phyloP scores from a whole-genome alignment of 1,140 invertebrate species.

The Gonatopus flavifemur region DNA sequence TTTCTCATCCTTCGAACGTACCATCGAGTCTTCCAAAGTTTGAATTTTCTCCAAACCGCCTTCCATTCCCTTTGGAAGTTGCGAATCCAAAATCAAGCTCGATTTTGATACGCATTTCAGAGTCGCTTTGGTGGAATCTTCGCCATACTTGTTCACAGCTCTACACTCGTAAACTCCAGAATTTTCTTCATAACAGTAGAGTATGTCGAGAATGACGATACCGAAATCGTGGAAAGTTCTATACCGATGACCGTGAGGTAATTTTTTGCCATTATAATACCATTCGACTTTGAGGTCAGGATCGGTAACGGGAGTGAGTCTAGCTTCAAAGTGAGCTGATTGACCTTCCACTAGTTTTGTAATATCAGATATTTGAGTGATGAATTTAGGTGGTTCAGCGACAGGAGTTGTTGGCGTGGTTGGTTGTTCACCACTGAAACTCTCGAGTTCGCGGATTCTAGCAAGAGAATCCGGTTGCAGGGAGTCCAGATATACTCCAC shows the following conservation, averaged over 20 bases:
- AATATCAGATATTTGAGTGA: conserved; percentile 82
- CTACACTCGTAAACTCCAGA: conserved; percentile 91
- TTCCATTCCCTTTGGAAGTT: conserved; percentile 92
- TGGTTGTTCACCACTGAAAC: conserved; percentile 64
- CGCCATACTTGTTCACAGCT: conserved; percentile 89
- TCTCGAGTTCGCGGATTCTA: conserved; percentile 87
- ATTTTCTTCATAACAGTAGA: conserved; percentile 97
- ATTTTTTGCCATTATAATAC: conserved; percentile 91
- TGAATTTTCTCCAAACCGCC: conserved; percentile 90
- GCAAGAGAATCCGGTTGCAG: conserved; percentile 92
- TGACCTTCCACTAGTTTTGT: conserved; percentile 87
- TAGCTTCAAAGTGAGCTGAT: conserved; percentile 91
- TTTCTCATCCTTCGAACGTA: conserved; percentile 70
- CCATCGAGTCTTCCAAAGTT: conserved; percentile 84
- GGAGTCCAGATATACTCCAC: conserved; percentile 89
- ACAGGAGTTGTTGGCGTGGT: conserved; percentile 67
- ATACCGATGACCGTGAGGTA: conserved; percentile 90
- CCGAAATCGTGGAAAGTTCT: conserved; percentile 97
- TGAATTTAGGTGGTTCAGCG: conserved; percentile 85
- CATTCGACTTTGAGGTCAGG: conserved; percentile 92
- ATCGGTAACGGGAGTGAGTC: conserved; percentile 87
- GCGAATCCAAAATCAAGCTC: conserved; percentile 91
- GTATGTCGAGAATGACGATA: conserved; percentile 93
- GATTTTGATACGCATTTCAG: conserved; percentile 87
- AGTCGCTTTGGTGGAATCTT: conserved; percentile 81